Base-by-base conservation (phyloP, 2,888 invertebrate genomes). In the Mellilla xanthometata region DNA sequence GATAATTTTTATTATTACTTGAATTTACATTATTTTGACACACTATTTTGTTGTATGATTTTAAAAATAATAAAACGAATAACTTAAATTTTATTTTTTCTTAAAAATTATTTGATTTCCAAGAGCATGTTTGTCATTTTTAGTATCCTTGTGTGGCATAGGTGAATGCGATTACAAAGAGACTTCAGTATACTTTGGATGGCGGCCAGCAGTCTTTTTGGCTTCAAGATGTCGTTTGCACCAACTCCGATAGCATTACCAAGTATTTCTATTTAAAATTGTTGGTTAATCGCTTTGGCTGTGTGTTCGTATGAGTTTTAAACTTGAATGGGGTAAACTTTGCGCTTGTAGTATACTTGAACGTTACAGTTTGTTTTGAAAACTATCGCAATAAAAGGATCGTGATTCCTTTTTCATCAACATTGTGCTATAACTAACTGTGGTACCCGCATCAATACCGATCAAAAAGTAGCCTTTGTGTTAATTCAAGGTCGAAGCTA, bases 151-250 rank as follows among this genome's bases (percentile, higher is more conserved):
- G 61, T 78, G 73, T 76, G 62, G 49, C 60, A 36, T 30, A 42
- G 56, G 65, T 61, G 61, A 58, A 64, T 60, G 62, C 62, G 59
- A 72, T 66, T 58, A 56, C 57, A 66, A 65, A 58, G 65, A 72
- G 72, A 77, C 77, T 74, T 78, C 56, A 57, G 62, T 65, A 74
- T 72, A 82, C 79, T 82, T 87, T 89, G 89, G 88, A 74, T 60
- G 59, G 34, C 57, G 60, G 81, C 89, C 88, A 88, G 80, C 44
- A 76, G 78, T 81, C 86, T 88, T 88, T 87, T 88, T 89, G 88
- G 88, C 88, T 74, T 84, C 77, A 87, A 88, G 88, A 88, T 81
- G 79, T 77, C 75, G 75, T 85, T 84, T 67, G 60, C 56, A 60
- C 52, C 71, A 83, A 85, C 80, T 86, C 84, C 65, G 57, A 64